Conservation (phyloP, 2,113 vertebrate species). For the Cochlearius cochlearius region DNA sequence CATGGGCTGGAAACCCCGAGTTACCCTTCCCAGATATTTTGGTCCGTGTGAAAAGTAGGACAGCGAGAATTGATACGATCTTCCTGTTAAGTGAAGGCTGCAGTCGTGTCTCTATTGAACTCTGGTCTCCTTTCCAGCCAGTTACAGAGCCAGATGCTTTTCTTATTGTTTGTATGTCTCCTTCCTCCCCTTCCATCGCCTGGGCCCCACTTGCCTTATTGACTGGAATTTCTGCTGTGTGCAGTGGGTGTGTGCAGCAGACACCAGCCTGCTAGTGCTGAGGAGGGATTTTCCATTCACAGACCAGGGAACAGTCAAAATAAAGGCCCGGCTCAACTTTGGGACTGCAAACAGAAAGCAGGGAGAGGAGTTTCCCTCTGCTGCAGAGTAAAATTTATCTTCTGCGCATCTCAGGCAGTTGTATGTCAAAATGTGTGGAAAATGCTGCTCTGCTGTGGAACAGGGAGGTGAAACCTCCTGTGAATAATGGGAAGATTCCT, state of each 20-base stretch:
- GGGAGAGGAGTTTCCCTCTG: conserved; percentile 30
- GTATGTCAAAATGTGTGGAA: not conserved
- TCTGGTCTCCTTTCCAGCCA: conserved; percentile 58
- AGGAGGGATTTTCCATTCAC: conserved; percentile 71
- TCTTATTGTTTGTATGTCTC: conserved; percentile 71
- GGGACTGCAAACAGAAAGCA: conserved; percentile 13
- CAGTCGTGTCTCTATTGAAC: conserved; percentile 43
- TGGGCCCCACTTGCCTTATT: conserved; percentile 70
- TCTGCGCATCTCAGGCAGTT: not conserved
- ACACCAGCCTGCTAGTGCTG: conserved; percentile 59
- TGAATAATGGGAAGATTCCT: not conserved
- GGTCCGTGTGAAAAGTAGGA: conserved; percentile 36
- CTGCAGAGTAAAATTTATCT: not conserved
- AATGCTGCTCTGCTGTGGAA: not conserved
- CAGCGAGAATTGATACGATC: conserved; percentile 43
- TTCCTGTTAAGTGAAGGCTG: conserved; percentile 43
- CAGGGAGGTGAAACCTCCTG: not conserved
- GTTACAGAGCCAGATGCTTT: conserved; percentile 69
- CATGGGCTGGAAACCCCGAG: conserved; percentile 1
- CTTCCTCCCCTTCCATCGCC: conserved; percentile 65
- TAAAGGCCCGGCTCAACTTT: conserved; percentile 61
- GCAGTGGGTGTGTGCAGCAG: conserved; percentile 71
- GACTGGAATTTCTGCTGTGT: conserved; percentile 71
- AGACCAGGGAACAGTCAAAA: conserved; percentile 62
- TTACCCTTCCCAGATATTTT: conserved; percentile 31